Evolutionary conservation across 2,888 invertebrate species (phyloP).

Genomic region (Callimorpha dominula): DNA sequence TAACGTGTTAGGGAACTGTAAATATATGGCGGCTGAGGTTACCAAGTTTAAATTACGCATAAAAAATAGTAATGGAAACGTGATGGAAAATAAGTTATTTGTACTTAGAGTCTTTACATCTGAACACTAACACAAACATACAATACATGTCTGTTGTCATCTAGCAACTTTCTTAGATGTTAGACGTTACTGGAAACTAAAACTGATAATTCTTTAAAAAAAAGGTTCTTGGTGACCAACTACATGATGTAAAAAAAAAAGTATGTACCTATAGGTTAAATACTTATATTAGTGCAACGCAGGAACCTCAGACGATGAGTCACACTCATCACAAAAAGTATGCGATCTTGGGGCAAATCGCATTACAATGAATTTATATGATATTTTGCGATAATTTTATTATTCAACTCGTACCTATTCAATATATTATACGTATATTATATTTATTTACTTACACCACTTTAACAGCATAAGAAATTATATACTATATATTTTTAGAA

Average conservation of each 20-base stretch:
- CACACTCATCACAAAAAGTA: background rate
- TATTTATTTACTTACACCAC: too few relatives aligned
- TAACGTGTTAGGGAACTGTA: constrained; percentile 8
- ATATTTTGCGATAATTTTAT: too few relatives aligned
- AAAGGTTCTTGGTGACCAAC: too few relatives aligned
- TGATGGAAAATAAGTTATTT: background rate
- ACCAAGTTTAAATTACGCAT: background rate
- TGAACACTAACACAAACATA: background rate
- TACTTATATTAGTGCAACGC: rapidly evolving
- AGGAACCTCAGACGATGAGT: background rate
- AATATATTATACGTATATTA: too few relatives aligned
- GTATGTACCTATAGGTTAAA: background rate
- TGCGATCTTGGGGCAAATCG: background rate
- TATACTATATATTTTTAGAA: too few relatives aligned
- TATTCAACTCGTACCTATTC: too few relatives aligned
- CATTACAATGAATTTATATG: background rate
- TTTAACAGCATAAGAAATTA: too few relatives aligned
- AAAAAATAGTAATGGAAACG: background rate
- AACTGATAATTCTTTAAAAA: too few relatives aligned
- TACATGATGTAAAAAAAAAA: too few relatives aligned
- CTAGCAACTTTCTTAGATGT: too few relatives aligned
- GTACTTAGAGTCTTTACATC: background rate
- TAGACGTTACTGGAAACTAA: too few relatives aligned
- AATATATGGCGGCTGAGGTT: background rate
- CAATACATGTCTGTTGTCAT: too few relatives aligned